Evolutionary conservation across 2,797 vertebrate genomes (phyloP), one percentile per base, ranked within the genome.

Genomic region (Kryptopterus vitreolus): DNA sequence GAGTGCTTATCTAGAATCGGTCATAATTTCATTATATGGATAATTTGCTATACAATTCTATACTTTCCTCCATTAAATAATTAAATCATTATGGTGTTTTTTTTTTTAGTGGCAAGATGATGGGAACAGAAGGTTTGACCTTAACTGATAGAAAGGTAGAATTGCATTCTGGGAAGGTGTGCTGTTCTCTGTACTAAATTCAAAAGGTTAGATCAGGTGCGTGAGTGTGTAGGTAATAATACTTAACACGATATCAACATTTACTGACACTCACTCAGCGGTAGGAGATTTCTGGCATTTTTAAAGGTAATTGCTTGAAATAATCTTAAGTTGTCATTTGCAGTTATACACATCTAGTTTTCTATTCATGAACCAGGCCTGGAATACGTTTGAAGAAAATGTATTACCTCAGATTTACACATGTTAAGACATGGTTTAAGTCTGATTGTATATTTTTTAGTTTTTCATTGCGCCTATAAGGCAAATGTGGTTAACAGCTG

Each of bases 31-130:
- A 75, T 79, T 62, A 65, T 55, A 48, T 13, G 55, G 72, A 76
- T 81, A 70, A 76, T 68, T 81, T 75, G 62, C 72, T 48, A n/a
- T n/a, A 63, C 5, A n/a, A 69, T 68, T 57, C 62, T 59, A 46
- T 48, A 53, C 63, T 76, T 61, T 69, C 24, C 52, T 71, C 53
- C 73, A 74, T 76, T 59, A 59, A 18, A 20, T 81, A 66, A 76
- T 81, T 59, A 76, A 69, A 70, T 81, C 22, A 62, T 81, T 69
- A 76, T 59, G 22, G 73, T 69, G 15, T 59, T 70, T 70, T 81
- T n/a, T n/a, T n/a, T n/a, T 65, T 81, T 53, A 16, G 58, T 59
- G 73, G 63, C 53, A 61, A 53, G 52, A 61, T 59, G 38, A 62
- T 81, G 29, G 73, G 53, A 58, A 62, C 15, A 61, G 35, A 29